phyloP scores from a whole-genome alignment of 2,888 invertebrate species.

The Petrolisthes cinctipes region DNA sequence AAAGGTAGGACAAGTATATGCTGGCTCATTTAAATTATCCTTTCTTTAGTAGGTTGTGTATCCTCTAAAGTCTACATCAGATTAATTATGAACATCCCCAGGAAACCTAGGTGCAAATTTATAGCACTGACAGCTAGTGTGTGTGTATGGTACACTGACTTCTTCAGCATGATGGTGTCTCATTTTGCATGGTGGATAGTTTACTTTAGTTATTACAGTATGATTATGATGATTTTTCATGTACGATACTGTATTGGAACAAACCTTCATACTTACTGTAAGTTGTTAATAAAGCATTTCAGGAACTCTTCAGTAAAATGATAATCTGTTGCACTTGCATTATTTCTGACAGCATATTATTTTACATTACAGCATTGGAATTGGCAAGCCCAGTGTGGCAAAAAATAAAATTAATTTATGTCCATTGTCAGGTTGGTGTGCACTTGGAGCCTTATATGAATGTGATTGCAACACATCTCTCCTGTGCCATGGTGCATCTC shows the following conservation, averaged over 20 bases:
- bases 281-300: neutral
- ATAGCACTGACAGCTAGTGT: neutral
- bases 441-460: conserved; percentile 82
- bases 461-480: conserved; percentile 82
- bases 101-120: no score
- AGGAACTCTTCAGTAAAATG: neutral
- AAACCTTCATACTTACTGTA: neutral
- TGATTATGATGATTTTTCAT: neutral
- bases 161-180: neutral
- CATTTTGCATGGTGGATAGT: no score
- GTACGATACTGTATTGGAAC: no score
- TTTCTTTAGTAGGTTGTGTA: no score
- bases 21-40: no score
- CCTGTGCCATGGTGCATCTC: conserved; percentile 92
- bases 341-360: neutral
- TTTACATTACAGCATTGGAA: neutral
- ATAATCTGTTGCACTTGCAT: no score
- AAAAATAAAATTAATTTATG: conserved; percentile 25
- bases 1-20: conserved; percentile 66
- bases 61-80: no score
- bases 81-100: no score
- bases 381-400: neutral
- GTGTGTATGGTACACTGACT: neutral
- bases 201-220: no score
- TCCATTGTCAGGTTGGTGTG: conserved; percentile 69